Percentiles rank a stretch among this genome's conserved stretches.
Evolutionary conservation across 53 echinoderm and acorn worm genomes (phyloP).

Genomic region (Henricia sp.): DNA sequence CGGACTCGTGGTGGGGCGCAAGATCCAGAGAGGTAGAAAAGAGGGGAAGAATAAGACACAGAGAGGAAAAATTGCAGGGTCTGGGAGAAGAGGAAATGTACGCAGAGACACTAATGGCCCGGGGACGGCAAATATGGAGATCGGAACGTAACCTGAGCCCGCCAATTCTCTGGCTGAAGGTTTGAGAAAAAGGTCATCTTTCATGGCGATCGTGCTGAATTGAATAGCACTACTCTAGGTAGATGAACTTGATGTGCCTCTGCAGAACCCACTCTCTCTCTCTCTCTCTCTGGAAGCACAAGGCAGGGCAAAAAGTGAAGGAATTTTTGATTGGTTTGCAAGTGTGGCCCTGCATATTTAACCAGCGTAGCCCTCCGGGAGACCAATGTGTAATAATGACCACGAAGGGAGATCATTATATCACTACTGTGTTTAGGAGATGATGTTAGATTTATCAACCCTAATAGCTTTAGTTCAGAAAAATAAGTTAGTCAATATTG

Average conservation of each 20-base stretch:
- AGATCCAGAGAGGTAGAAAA: neutral
- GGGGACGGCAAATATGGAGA: slow-evolving; percentile 69
- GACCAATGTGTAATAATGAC: slow-evolving; percentile 42
- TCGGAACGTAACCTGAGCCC: slow-evolving; percentile 42
- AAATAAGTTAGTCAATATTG: slow-evolving; percentile 45
- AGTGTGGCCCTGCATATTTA: slow-evolving; percentile 53
- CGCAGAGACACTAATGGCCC: slow-evolving; percentile 65
- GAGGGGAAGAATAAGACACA: neutral
- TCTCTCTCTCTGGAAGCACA: neutral
- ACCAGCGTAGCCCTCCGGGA: slow-evolving; percentile 18
- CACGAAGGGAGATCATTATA: slow-evolving; percentile 16
- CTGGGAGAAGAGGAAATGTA: slow-evolving; percentile 56
- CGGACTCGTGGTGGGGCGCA: neutral
- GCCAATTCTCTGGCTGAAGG: slow-evolving; percentile 58
- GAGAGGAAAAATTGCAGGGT: slow-evolving; percentile 11
- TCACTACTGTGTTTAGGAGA: neutral
- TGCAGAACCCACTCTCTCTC: neutral
- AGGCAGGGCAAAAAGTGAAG: slow-evolving; percentile 32
- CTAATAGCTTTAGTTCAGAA: slow-evolving; percentile 36
- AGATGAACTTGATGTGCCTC: slow-evolving; percentile 53
- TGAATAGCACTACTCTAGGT: slow-evolving; percentile 53
- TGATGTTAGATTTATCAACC: slow-evolving; percentile 41
- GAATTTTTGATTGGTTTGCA: slow-evolving; percentile 55
- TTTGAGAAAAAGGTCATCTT: slow-evolving; percentile 50
- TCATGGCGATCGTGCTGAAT: slow-evolving; percentile 57